Evolutionary conservation across 2,797 vertebrate species (phyloP), one percentile per base, ranked within the genome.

Genomic region (Babyrousa celebensis): DNA sequence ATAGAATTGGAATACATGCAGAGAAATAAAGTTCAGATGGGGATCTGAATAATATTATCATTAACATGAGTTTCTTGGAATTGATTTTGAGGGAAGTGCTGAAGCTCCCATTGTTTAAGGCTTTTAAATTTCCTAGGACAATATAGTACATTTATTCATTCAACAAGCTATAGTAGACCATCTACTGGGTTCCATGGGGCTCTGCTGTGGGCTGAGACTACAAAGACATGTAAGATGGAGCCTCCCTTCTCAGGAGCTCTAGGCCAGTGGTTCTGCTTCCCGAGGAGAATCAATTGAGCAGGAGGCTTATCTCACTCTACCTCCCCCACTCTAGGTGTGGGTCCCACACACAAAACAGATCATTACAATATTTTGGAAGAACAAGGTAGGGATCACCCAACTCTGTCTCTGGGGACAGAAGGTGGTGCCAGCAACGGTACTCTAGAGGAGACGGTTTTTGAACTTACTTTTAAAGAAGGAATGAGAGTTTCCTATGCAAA

Each of bases 31-130:
- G 14, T 20, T 62, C 79, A 32, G 67, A 18, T 36, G 32, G 75
- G 6, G 12, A 79, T 86, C 85, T 95, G 83, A 89, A 17, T 54
- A 85, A 62, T 7, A 12, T 16, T 15, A 3, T 20, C 18, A 84
- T 90, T 83, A 43, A 86, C 52, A 5, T n/a, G 60, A 78, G 6
- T 92, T 91, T 94, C 65, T 94, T 92, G 9, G 56, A 87, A 91
- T 16, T 72, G 23, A 77, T 68, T 88, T 94, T 71, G 77, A 88
- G 29, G n/a, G 32, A 71, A 87, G 36, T 65, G 75, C 32, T 62
- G 8, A 56, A 82, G 40, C 48, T 86, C 17, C 65, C 21, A n/a
- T 11, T 43, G 63, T 78, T 85, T 43, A 72, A 43, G 29, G 43
- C 32, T 68, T 83, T 85, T 79, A 62, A 56, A 12, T 78, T 72